These are phyloP conservation scores for Lathamus discolor DNA, from an alignment of 2,113 vertebrate species.

Conservation along the genomic window DNA sequence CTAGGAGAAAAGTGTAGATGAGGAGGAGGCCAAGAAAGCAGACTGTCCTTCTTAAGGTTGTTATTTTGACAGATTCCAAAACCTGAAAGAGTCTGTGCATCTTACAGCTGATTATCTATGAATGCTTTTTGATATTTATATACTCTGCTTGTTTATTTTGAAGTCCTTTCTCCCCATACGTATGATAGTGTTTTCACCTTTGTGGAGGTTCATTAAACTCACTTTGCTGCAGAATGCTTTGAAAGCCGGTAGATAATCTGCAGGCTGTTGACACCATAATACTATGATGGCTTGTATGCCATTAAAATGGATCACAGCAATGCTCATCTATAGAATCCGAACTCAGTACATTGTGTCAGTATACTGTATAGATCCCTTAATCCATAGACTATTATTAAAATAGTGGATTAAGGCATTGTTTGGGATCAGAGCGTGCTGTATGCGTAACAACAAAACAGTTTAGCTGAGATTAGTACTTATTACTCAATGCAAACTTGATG, in stretches of 20 bases:
- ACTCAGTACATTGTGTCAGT: slow-evolving; percentile 1
- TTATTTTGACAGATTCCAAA: neutral
- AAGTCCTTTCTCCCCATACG: neutral
- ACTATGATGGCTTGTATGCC: neutral
- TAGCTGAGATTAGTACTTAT: slow-evolving; percentile 51
- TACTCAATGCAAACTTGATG: slow-evolving; percentile 20
- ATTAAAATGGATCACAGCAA: slow-evolving; percentile 24
- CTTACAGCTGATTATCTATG: neutral
- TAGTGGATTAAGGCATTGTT: slow-evolving; percentile 55
- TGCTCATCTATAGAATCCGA: neutral
- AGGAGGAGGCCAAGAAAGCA: neutral
- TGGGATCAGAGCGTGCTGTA: slow-evolving; percentile 28
- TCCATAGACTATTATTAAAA: slow-evolving; percentile 52
- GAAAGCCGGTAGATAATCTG: slow-evolving; percentile 38
- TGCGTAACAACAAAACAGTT: slow-evolving; percentile 49
- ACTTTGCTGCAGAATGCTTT: neutral
- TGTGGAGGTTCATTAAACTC: neutral
- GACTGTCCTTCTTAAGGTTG: neutral
- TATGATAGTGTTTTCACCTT: neutral
- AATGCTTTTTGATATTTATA: neutral
- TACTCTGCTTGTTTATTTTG: neutral
- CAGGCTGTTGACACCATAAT: neutral
- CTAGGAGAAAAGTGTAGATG: neutral
- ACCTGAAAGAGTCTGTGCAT: neutral
- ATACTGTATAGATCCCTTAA: slow-evolving; percentile 46